Base-by-base conservation (phyloP, 2,113 vertebrate genomes). In the Corythornis vintsioides region DNA sequence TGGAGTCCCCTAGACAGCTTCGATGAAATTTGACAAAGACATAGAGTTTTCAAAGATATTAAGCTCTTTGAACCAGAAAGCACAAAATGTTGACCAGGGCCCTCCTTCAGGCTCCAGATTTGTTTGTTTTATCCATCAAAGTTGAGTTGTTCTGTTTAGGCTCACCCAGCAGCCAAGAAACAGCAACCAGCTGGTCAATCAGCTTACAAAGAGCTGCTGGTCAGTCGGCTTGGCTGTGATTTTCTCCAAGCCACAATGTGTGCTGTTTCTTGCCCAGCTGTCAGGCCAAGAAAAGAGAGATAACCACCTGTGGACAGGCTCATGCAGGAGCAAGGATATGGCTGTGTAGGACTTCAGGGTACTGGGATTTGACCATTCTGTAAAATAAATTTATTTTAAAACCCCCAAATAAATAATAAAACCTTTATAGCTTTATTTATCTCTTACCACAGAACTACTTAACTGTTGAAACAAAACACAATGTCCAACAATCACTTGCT, bases 121-220 rank as follows among this genome's bases (percentile, higher is more conserved):
- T 87, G 59, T 61, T 93, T 80, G 79, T 66, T 63, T 92, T 74
- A 92, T 79, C 81, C 66, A 42, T 82, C 53, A 69, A 50, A 91
- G 57, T 33, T 67, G 53, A 89, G 29, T 71, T 90, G 86, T 9
- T 92, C 84, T 95, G 89, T 60, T 92, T 75, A 87, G 77, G 45
- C 81, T 94, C 81, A 89, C 40, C 10, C 70, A 91, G 48, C 40
- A 91, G 70, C 70, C 70, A 90, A 82, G 70, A 78, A 93, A 85
- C 18, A 79, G 45, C 45, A 79, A 33, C 66, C 45, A 65, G 50
- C 5, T 2, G 1, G 84, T 35, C 75, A 88, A 56, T 31, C 52
- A 47, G 26, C 26, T 86, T 52, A 48, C 0, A 7, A 55, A 83
- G 29, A 61, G 24, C 45, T 75, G 65, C 35, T 2, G 25, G 40